Evolutionary conservation across 2,113 vertebrate genomes (phyloP).

Genomic region (Leiothrix lutea): DNA sequence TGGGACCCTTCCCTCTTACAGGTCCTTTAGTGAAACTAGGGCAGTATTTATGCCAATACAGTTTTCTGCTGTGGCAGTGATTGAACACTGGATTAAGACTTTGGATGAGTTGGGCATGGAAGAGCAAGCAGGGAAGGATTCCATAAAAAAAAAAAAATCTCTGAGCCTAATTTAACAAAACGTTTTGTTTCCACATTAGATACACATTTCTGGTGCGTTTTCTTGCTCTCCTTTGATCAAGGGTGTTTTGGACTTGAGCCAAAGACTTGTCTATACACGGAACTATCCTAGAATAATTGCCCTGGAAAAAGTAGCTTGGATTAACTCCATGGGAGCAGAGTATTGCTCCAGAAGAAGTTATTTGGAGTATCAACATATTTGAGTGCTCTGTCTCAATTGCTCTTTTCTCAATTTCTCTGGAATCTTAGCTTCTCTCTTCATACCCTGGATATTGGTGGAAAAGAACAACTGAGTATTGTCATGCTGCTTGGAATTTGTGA

Average conservation of each 20-base stretch:
- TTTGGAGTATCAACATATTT: not conserved
- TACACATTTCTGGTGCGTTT: not conserved
- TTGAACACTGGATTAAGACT: not conserved
- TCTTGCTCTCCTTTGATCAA: not conserved
- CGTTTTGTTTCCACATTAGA: conserved; percentile 9
- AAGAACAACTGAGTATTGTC: not conserved
- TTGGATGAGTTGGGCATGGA: conserved; percentile 6
- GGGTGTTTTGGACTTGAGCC: not conserved
- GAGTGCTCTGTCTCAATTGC: not conserved
- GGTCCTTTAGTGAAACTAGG: not conserved
- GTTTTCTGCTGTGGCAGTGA: not conserved
- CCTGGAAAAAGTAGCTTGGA: conserved; percentile 21
- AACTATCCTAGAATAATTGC: conserved; percentile 27
- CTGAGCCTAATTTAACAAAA: not conserved
- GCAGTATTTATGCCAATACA: not conserved
- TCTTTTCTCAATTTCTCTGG: not conserved
- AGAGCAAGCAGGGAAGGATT: not conserved
- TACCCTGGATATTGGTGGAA: rapidly evolving
- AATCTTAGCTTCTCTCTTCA: not conserved
- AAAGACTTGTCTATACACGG: not conserved
- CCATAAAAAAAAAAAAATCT: not conserved
- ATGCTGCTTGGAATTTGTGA: not conserved
- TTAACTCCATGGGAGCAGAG: not conserved
- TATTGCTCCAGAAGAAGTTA: conserved; percentile 13
- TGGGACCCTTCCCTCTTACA: not conserved